Evolutionary conservation across 2,888 invertebrate genomes (phyloP), one percentile per base, ranked within the genome.

Genomic region (Athripsodes cinereus): DNA sequence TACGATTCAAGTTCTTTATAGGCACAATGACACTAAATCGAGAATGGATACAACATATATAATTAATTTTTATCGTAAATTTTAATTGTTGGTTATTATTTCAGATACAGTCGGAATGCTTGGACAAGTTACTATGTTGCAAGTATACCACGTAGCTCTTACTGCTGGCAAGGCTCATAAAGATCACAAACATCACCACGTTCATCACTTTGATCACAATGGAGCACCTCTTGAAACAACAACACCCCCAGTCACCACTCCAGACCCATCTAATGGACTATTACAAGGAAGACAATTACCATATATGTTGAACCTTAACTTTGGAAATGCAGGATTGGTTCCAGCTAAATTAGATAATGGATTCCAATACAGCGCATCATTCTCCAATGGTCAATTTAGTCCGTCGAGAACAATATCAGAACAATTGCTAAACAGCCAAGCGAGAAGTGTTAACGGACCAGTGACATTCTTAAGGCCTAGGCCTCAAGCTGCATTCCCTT

Each of bases 151-250:
- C 59, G 88, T 90, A 0, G 91, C 91, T 0, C 69, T 92, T 59
- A 89, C 89, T 2, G 91, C 91, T 1, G 92, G 92, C 0, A 92
- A 92, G 71, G 91, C 91, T 0, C 91, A 92, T 73, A 87, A 85
- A 64, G 90, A 91, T 68, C 91, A 92, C 72, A 92, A 91, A 68
- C 92, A 92, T 68, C 92, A 92, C 69, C 91, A 92, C 72, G 90
- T 84, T 0, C 90, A 90, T 69, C 87, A 87, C 67, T 88, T 86
- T 68, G 87, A 84, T 66, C 88, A 88, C 68, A 85, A 88, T 63
- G 89, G 88, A 0, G 78, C 76, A 16, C 80, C 81, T 16, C 71
- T 85, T 13, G 82, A 82, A 10, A 78, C 83, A 2, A 73, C 84
- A 8, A 78, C 84, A 0, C 73, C 78, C 1, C 78, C 82, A 0